Base-by-base conservation (phyloP, 2,797 vertebrate species). In the Smutsia temminckii region DNA sequence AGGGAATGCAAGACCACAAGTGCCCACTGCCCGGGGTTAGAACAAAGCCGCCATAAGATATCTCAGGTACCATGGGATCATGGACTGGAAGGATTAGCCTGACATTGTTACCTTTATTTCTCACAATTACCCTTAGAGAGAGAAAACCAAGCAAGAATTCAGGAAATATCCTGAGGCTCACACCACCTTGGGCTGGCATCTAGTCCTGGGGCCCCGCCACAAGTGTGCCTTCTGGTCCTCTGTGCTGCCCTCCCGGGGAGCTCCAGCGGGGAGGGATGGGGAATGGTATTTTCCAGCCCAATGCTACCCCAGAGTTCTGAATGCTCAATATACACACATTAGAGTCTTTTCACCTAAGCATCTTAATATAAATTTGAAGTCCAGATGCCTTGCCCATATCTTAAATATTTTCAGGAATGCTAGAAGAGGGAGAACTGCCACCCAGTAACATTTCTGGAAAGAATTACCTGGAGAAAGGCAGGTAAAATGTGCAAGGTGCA, bases 321-420 rank as follows among this genome's bases (percentile, higher is more conserved):
- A 68, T 46, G 55, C 32, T 86, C 21, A 16, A 5, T 61, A 46
- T 32, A 57, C 2, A 21, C 29, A 42, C 34, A 32, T 11, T 34
- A 34, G 29, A 57, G 42, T 37, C 49, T 78, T 94, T 95, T 71
- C 32, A 63, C 53, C 23, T 81, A 84, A 80, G 37, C 32, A 77
- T 49, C 46, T 93, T 92, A 64, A 57, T 83, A 55, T 71, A 88
- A 63, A 53, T 80, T 81, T 95, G 66, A 92, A 88, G 78, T 83
- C 42, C 6, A 5, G 77, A 13, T 89, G 40, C 66, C 85, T 92
- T 68, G 74, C 21, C 53, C 13, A 4, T 69, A 92, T 68, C 83
- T 74, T 89, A 87, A 57, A 64, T 95, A 88, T 90, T 95, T 94
- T 92, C 85, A 90, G 92, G 40, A 88, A 83, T 92, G 51, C 57